phyloP scores from a whole-genome alignment of 2,113 vertebrate genomes.

The Apeltes quadracus region DNA sequence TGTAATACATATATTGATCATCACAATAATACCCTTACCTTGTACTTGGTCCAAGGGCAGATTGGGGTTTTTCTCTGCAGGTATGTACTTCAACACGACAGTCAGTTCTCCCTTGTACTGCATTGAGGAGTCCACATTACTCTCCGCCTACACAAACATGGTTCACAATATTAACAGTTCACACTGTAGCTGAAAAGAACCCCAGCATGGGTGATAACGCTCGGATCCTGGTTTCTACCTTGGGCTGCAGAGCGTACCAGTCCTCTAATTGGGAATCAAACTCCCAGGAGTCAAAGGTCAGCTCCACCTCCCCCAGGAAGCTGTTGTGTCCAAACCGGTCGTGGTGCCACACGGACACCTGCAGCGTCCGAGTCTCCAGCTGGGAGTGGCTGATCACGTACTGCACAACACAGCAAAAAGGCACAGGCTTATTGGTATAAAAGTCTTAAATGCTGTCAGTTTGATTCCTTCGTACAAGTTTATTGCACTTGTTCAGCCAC shows the following conservation, averaged over 20 bases:
- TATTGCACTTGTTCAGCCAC: conserved; percentile 21
- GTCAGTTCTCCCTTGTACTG: conserved; percentile 96
- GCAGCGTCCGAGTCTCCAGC: conserved; percentile 92
- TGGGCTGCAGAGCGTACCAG: conserved; percentile 92
- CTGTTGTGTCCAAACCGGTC: conserved; percentile 94
- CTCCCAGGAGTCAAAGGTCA: conserved; percentile 95
- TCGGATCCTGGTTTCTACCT: conserved; percentile 77
- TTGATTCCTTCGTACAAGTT: too few relatives aligned
- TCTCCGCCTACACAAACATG: conserved; percentile 80
- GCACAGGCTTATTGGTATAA: not conserved
- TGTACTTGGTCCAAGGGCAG: conserved; percentile 87
- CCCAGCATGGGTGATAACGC: not conserved
- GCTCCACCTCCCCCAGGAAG: conserved; percentile 96
- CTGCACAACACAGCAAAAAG: conserved; percentile 69
- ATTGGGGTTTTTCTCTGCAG: conserved; percentile 87
- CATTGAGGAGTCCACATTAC: conserved; percentile 81
- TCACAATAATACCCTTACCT: conserved; percentile 77
- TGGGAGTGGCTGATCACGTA: conserved; percentile 97
- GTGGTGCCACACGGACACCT: conserved; percentile 96
- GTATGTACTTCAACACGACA: conserved; percentile 90
- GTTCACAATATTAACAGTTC: conserved; percentile 9
- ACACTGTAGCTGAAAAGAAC: not conserved
- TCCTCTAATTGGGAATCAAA: conserved; percentile 90
- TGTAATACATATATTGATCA: not conserved
- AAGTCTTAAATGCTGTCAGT: not conserved